Conservation (phyloP, 2,113 vertebrate species). For the Podocnemis expansa region DNA sequence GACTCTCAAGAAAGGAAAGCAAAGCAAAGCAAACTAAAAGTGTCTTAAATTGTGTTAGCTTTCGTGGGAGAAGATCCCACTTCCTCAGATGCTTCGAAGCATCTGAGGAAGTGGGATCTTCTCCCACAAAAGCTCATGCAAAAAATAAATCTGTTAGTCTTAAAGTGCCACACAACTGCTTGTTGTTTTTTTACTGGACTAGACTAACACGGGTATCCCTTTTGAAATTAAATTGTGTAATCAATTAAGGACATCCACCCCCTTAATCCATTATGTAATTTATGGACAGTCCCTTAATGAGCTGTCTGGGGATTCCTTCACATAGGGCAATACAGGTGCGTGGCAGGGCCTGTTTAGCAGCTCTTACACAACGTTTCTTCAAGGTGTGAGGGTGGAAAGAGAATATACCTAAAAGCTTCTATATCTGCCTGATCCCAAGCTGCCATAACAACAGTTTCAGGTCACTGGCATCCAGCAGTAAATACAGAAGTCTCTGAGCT, state of each 20-base stretch:
- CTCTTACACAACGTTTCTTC: neutral
- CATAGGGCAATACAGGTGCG: neutral
- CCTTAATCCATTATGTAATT: neutral
- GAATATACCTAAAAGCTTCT: neutral
- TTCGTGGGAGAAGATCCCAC: too few species aligned
- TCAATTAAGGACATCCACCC: neutral
- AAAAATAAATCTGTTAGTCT: too few species aligned
- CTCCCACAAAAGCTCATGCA: too few species aligned
- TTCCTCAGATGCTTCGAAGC: too few species aligned
- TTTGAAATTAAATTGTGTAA: too few species aligned
- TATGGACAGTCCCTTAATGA: neutral
- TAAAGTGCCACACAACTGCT: too few species aligned
- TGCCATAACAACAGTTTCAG: rapidly evolving
- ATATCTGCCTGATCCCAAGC: neutral
- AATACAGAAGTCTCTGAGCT: neutral
- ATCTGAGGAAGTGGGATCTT: too few species aligned
- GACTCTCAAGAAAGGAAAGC: neutral
- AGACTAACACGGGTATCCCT: too few species aligned
- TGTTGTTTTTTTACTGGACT: too few species aligned
- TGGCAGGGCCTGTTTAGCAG: neutral
- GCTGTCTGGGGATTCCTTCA: neutral
- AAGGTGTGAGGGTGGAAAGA: neutral
- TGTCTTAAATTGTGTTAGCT: neutral
- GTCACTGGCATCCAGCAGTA: neutral
- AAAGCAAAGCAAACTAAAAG: neutral